Evolutionary conservation across 2,113 vertebrate genomes (phyloP), one percentile per base, ranked within the genome.

Genomic region (Calidris pygmaea): DNA sequence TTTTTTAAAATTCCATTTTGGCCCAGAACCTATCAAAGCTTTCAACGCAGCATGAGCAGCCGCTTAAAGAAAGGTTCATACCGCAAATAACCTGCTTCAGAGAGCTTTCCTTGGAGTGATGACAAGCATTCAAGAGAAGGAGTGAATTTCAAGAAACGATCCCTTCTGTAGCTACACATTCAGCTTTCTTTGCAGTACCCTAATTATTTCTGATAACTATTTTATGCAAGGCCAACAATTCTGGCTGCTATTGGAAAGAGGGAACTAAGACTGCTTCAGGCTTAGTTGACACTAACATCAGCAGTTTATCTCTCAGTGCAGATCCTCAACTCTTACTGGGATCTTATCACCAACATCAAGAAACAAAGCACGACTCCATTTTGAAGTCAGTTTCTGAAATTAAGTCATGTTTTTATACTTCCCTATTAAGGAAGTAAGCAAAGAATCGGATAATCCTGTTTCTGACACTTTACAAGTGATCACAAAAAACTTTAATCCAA

Each of bases 201-300:
- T 85, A 94, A 92, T 91, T 90, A 75, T 41, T 88, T 79, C 45
- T 83, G 82, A 70, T 83, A 91, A 91, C 74, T 85, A 39, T 60
- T 93, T 94, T 70, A 93, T 76, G 88, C 71, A 85, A 88, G 53
- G 71, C 53, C 83, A 91, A 85, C 66, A 90, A 79, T 85, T 85
- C 43, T 66, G 52, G 43, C 47, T 94, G 48, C 17, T 43, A 9
- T 9, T 76, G 48, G 53, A 60, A 55, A 87, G 35, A 10, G 12
- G 70, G 27, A 95, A 91, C 35, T 63, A 82, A 52, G 70, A 87
- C 14, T 45, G 82, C 82, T 85, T 90, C 87, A 85, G 87, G 78
- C 72, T 73, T 39, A 68, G 47, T 1, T 65, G 53, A 76, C 48
- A 72, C n/a, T 15, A 81, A 59, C 23, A 53, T 70, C 62, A 94